Evolutionary conservation across 92 coral and sea anemone genomes (phyloP).

Genomic region (Pocillopora meandrina): DNA sequence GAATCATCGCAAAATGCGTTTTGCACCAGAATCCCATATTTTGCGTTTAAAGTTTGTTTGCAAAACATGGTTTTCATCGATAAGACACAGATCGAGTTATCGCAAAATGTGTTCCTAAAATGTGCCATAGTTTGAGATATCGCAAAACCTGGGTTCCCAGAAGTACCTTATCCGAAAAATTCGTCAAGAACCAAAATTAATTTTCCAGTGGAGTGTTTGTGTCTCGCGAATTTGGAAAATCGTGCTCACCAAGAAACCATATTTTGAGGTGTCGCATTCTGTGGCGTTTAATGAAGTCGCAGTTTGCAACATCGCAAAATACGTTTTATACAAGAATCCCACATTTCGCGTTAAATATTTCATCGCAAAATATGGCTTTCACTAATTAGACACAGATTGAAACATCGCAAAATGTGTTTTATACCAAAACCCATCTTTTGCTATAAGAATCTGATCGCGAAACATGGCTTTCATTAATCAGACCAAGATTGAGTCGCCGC

Average conservation of each 20-base stretch:
- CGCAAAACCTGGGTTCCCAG: not conserved
- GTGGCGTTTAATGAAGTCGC: not conserved
- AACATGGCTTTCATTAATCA: too few relatives aligned
- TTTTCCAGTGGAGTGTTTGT: not conserved
- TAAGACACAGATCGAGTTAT: too few relatives aligned
- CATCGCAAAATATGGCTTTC: slow-evolving; percentile 6
- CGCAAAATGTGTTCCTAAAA: too few relatives aligned
- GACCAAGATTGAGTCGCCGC: too few relatives aligned
- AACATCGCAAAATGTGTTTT: slow-evolving; percentile 1
- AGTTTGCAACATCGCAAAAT: not conserved
- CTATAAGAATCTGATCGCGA: too few relatives aligned
- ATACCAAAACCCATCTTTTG: too few relatives aligned
- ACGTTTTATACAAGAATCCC: not conserved
- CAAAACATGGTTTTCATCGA: not conserved
- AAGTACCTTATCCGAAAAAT: not conserved
- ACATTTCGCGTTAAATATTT: slow-evolving; percentile 5
- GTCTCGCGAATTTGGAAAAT: not conserved
- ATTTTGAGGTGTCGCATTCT: not conserved
- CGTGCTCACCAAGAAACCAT: not conserved
- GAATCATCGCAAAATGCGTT: not conserved
- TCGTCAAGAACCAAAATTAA: not conserved
- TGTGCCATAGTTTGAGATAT: not conserved
- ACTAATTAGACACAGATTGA: not conserved
- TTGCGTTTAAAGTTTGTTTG: not conserved
- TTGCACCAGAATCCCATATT: not conserved